phyloP scores from a whole-genome alignment of 2,113 vertebrate species.

The Agelaius tricolor region DNA sequence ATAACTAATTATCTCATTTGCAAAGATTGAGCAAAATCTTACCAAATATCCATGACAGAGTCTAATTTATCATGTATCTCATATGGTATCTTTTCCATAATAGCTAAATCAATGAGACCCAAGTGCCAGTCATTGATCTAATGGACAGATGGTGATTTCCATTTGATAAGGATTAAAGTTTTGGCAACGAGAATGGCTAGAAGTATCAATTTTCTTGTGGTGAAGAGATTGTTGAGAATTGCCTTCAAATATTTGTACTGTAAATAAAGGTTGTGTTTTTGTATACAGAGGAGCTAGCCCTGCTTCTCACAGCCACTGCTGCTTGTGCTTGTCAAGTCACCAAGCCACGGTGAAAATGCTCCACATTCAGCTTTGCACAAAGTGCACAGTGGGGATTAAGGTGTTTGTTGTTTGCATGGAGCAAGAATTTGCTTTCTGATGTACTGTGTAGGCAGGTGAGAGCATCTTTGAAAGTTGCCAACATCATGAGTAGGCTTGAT shows the following conservation, averaged over 20 bases:
- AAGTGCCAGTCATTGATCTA: conserved; percentile 50
- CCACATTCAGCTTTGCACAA: neutral
- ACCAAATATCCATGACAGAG: conserved; percentile 65
- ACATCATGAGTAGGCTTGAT: neutral
- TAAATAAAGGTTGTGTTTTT: conserved; percentile 9
- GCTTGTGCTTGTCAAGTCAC: conserved; percentile 30
- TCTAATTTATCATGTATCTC: conserved; percentile 65
- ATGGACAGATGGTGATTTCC: conserved; percentile 62
- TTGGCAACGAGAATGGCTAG: conserved; percentile 20
- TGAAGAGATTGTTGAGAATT: conserved; percentile 43
- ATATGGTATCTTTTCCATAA: conserved; percentile 57
- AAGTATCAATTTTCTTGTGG: conserved; percentile 27
- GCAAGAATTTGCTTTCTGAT: neutral
- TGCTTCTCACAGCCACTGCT: conserved; percentile 13
- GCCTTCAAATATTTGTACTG: conserved; percentile 56
- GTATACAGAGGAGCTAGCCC: neutral
- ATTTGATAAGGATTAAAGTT: conserved; percentile 61
- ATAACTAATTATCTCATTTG: conserved; percentile 71
- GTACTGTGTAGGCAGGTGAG: neutral
- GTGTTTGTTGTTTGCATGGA: neutral
- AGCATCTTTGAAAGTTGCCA: neutral
- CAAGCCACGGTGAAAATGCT: neutral
- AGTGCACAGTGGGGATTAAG: neutral
- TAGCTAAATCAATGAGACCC: conserved; percentile 45
- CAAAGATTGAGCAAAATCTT: conserved; percentile 60